phyloP scores from a whole-genome alignment of 1,140 invertebrate genomes.

The Heliconius hewitsoni region DNA sequence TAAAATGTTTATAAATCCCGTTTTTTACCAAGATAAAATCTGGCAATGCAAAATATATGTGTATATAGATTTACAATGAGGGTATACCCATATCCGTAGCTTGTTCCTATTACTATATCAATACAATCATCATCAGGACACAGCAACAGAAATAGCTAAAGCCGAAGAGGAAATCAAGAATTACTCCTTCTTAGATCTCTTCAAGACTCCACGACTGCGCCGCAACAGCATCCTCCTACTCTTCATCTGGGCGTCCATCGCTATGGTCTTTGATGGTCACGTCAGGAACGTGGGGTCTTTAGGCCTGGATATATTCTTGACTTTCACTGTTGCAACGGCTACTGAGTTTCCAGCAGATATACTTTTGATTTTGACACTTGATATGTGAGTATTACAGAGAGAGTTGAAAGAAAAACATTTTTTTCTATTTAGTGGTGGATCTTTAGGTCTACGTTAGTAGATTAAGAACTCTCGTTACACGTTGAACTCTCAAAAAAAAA shows the following conservation, averaged over 20 bases:
- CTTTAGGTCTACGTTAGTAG: too few relatives aligned
- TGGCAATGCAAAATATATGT: too few relatives aligned
- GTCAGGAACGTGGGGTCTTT: constrained; percentile 91
- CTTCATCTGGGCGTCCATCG: constrained; percentile 91
- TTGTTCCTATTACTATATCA: neutral
- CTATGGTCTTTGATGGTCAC: constrained; percentile 92
- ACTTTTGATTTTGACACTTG: constrained; percentile 88
- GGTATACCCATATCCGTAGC: too few relatives aligned
- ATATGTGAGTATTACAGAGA: constrained; percentile 72
- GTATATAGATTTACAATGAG: too few relatives aligned
- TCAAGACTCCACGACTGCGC: constrained; percentile 87
- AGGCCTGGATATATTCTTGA: constrained; percentile 89
- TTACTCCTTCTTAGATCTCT: constrained; percentile 89
- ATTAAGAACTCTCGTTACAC: too few relatives aligned
- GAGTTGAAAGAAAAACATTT: too few relatives aligned
- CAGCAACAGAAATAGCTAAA: constrained; percentile 62
- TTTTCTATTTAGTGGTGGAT: too few relatives aligned
- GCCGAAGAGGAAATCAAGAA: constrained; percentile 59
- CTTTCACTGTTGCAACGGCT: constrained; percentile 90
- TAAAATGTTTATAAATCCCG: too few relatives aligned
- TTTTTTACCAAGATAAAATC: too few relatives aligned
- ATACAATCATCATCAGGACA: constrained; percentile 49
- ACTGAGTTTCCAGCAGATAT: constrained; percentile 92
- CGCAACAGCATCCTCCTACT: constrained; percentile 87
- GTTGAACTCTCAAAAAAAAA: too few relatives aligned